Conservation (phyloP, 2,797 vertebrate species). For the Bradypus variegatus region DNA sequence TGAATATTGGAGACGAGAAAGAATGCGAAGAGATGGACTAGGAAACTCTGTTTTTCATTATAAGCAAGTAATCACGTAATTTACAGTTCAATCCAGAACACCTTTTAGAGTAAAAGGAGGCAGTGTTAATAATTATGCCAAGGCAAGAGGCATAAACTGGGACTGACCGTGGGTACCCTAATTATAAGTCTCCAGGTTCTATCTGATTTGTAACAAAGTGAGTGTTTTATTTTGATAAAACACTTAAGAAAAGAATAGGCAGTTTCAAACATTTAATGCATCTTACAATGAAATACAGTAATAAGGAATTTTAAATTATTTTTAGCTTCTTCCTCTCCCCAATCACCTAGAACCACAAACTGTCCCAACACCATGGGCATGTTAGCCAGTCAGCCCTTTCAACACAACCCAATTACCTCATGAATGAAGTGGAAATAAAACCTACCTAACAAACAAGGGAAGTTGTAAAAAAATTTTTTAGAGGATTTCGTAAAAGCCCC, state of each 20-base stretch:
- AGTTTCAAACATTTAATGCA: constrained; percentile 11
- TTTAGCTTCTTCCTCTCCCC: constrained; percentile 5
- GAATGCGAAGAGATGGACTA: neutral
- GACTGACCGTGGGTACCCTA: neutral
- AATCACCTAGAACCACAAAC: neutral
- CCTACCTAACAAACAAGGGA: neutral
- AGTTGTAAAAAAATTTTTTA: neutral
- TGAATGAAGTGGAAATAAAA: neutral
- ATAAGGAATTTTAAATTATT: neutral
- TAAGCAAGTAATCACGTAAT: neutral
- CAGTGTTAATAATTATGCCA: neutral
- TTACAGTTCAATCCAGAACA: neutral
- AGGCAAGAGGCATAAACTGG: neutral
- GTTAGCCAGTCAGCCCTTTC: neutral
- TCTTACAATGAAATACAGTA: neutral
- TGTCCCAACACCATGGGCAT: neutral
- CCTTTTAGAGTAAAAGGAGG: neutral
- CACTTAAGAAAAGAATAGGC: neutral
- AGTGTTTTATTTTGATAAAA: neutral
- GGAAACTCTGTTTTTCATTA: neutral
- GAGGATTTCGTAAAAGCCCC: neutral
- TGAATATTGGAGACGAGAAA: neutral
- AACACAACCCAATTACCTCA: neutral
- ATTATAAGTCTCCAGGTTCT: neutral
- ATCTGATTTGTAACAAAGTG: neutral